Conservation (phyloP, 1,140 invertebrate species). For the Bombyx mori region ASM3026992v2 NC_085109.1:1149001-1149500, state of each 20-base stretch:
- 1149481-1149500: slow-evolving; percentile 59
- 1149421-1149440: slow-evolving; percentile 53
- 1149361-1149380: slow-evolving; percentile 70
- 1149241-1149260: slow-evolving; percentile 33
- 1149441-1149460: slow-evolving; percentile 44
- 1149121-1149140: slow-evolving; percentile 30
- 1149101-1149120: slow-evolving; percentile 29
- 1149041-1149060: slow-evolving; percentile 24
- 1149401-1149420: slow-evolving; percentile 58
- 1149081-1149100: slow-evolving; percentile 22
- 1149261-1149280: slow-evolving; percentile 44
- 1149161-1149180: slow-evolving; percentile 49
- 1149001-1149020: slow-evolving; percentile 35
- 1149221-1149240: slow-evolving; percentile 36
- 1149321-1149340: slow-evolving; percentile 54
- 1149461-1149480: slow-evolving; percentile 36
- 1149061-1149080: slow-evolving; percentile 39
- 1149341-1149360: slow-evolving; percentile 69
- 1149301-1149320: slow-evolving; percentile 37
- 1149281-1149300: slow-evolving; percentile 33
- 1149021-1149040: slow-evolving; percentile 48
- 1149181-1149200: slow-evolving; percentile 60
- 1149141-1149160: slow-evolving; percentile 29
- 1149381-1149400: slow-evolving; percentile 42
- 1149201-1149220: slow-evolving; percentile 46